Evolutionary conservation across 2,797 vertebrate species (phyloP), one percentile per base, ranked within the genome.

Genomic region (Chromis chromis): DNA sequence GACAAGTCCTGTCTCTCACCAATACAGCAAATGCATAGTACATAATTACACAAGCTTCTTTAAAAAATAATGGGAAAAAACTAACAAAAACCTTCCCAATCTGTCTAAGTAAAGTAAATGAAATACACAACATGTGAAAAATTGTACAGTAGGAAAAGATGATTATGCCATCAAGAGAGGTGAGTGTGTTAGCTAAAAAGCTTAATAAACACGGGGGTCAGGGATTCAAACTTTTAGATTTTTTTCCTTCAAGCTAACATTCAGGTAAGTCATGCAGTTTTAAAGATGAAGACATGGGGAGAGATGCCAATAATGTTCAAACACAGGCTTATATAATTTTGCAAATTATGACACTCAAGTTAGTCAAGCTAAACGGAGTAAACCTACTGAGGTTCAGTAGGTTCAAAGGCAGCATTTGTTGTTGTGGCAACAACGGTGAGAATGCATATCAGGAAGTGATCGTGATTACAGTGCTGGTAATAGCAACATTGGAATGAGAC

Each of bases 1-100:
- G 79, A 76, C 76, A 83, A 55, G 46, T 74, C 83, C 71, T 7
- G 25, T 75, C 76, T 86, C 70, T 89, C 74, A 56, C 57, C 17
- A 17, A 62, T 81, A 72, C 19, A 58, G 65, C 53, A 75, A 89
- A 93, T 87, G 86, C 88, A 90, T 77, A 88, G 81, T 65, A 81
- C 52, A 88, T 80, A 78, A 88, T 88, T 85, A 89, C 80, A 86
- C 74, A 72, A 59, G 46, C 49, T 78, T 77, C 63, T 78, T 44
- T 65, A 39, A 78, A 84, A 85, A 80, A 76, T n/a, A 78, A 27
- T n/a, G 25, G 58, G 65, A 49, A 39, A 56, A 53, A 61, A 54
- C 42, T 52, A n/a, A 54, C 46, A 48, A 75, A 64, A 85, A 54
- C 64, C 69, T 74, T 68, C 74, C 70, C 64, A 57, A 76, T 48